These are phyloP conservation scores for Plectrocnemia conspersa DNA, from an alignment of 1,140 invertebrate genomes.

Conservation along the genomic window DNA sequence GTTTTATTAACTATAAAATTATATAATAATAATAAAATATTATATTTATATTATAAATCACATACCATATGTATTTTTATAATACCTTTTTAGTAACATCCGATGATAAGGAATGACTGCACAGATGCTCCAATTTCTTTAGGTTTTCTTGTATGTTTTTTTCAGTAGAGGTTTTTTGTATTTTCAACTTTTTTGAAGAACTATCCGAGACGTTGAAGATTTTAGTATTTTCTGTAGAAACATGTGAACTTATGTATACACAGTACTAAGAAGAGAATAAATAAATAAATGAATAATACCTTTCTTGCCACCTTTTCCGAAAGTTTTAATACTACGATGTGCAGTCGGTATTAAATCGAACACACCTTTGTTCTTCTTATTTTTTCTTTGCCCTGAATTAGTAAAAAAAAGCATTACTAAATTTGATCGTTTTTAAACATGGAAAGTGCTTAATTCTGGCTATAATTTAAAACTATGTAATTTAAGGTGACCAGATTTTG, in stretches of 20 bases:
- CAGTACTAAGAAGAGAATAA: background rate
- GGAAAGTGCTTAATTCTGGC: no score
- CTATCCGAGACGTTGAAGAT: conserved; percentile 27
- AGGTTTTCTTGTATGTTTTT: conserved; percentile 28
- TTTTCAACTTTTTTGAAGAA: conserved; percentile 21
- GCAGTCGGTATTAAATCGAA: conserved; percentile 31
- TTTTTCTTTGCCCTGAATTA: conserved; percentile 27
- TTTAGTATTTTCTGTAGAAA: conserved; percentile 25
- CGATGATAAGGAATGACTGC: conserved; percentile 13
- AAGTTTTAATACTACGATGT: conserved; percentile 25
- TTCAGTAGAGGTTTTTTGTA: background rate
- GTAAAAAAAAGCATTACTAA: no score
- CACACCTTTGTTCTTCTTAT: conserved; percentile 27
- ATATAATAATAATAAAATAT: conserved; percentile 49
- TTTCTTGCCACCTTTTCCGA: conserved; percentile 28
- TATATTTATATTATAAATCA: conserved; percentile 69
- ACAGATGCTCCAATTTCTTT: conserved; percentile 18
- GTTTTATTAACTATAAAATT: conserved; percentile 48
- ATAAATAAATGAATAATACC: conserved; percentile 15
- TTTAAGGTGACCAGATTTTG: no score
- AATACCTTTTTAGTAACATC: conserved; percentile 30
- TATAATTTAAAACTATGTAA: no score
- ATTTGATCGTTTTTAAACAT: no score
- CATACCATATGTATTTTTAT: background rate
- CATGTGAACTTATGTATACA: background rate